A percentile compares a stretch with the other conserved stretches of the same genome.
Evolutionary conservation across 2,888 invertebrate species (phyloP).

Genomic region (Hypomecis atomaria): DNA sequence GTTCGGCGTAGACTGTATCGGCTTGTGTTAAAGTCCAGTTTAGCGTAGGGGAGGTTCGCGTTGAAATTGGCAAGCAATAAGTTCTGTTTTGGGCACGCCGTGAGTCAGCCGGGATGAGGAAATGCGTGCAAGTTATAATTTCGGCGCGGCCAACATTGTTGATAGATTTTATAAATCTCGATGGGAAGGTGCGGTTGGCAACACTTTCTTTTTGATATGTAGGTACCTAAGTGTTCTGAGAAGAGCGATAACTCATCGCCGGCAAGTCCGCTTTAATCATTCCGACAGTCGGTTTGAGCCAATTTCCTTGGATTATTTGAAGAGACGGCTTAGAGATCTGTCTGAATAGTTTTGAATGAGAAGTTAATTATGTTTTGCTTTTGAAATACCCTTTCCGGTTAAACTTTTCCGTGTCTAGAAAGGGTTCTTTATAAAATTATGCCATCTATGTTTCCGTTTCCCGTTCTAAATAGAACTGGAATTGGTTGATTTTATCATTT

Average conservation of each 20-base stretch:
- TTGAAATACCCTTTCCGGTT: constrained; percentile 10
- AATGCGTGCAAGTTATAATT: constrained; percentile 83
- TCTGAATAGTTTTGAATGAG: constrained; percentile 20
- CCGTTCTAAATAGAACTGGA: not conserved
- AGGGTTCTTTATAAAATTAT: constrained; percentile 3
- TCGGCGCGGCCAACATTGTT: constrained; percentile 78
- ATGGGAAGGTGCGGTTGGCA: constrained; percentile 51
- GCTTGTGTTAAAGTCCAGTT: constrained; percentile 44
- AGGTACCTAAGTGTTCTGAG: constrained; percentile 34
- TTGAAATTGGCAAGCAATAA: constrained; percentile 70
- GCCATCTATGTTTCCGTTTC: constrained; percentile 3
- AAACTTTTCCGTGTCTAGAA: constrained; percentile 2
- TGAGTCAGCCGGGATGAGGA: constrained; percentile 82
- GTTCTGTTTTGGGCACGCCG: constrained; percentile 80
- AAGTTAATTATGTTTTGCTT: constrained; percentile 22
- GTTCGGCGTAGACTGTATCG: constrained; percentile 37
- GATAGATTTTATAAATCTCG: constrained; percentile 70
- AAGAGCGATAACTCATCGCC: constrained; percentile 37
- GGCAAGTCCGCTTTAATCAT: constrained; percentile 40
- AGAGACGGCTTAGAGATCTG: constrained; percentile 26
- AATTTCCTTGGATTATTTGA: constrained; percentile 29
- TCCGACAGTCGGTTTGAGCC: constrained; percentile 26
- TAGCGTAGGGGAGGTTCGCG: constrained; percentile 35
- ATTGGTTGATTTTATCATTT: too few species aligned
- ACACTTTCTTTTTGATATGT: constrained; percentile 44